Evolutionary conservation across 2,797 vertebrate genomes (phyloP).

Genomic region (Bradypodion ventrale): DNA sequence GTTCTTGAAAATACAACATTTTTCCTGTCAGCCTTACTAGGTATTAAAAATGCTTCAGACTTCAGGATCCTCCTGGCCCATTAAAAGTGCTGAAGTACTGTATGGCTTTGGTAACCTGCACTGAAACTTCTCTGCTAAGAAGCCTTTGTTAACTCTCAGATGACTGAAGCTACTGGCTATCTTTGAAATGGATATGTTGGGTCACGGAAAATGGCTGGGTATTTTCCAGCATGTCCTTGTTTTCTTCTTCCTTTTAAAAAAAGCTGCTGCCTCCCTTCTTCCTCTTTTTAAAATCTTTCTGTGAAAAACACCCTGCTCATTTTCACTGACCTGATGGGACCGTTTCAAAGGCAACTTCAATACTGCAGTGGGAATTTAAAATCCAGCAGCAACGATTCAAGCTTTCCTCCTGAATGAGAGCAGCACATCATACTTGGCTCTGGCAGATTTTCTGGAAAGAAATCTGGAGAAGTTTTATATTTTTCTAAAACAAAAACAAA

Average conservation of each 20-base stretch:
- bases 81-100: background rate
- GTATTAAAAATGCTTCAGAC: background rate
- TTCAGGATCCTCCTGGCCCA: fast-evolving
- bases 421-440: constrained; percentile 38
- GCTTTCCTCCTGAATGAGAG: constrained; percentile 23
- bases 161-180: background rate
- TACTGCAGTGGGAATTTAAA: constrained; percentile 8
- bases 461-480: constrained; percentile 28
- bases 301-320: constrained; percentile 26
- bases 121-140: background rate
- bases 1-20: background rate
- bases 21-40: background rate
- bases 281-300: constrained; percentile 8
- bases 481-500: too few species aligned
- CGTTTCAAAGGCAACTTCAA: constrained; percentile 47
- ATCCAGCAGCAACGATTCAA: constrained; percentile 10
- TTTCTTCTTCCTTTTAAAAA: background rate
- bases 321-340: constrained; percentile 29
- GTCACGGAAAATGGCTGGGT: background rate
- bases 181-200: constrained; percentile 30
- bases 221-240: constrained; percentile 2
- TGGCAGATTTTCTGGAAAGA: constrained; percentile 24
- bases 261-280: background rate
- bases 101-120: background rate
- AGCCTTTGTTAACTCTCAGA: background rate